Conservation (phyloP, 2,888 invertebrate genomes). For the Rutpela maculata region DNA sequence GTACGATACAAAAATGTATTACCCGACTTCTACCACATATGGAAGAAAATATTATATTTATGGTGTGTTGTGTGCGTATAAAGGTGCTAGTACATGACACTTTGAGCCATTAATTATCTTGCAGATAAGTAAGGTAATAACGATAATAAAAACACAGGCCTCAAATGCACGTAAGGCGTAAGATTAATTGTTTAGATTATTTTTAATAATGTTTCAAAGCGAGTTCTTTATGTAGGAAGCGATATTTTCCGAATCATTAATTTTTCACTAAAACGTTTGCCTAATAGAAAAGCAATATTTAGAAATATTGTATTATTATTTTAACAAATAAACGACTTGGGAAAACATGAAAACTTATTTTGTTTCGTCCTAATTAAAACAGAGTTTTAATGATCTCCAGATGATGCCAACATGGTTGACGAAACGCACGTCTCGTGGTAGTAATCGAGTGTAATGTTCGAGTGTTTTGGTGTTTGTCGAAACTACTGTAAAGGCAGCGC, state of each 20-base stretch:
- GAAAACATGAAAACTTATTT: no score
- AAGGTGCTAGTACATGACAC: conserved; percentile 14
- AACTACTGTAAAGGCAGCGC: no score
- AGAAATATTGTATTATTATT: no score
- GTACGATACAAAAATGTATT: background rate
- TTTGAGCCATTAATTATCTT: conserved; percentile 9
- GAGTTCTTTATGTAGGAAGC: background rate
- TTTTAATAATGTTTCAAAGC: background rate
- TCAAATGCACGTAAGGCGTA: background rate
- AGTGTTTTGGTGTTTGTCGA: no score
- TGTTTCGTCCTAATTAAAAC: no score
- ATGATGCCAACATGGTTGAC: no score
- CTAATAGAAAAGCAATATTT: no score
- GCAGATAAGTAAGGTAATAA: conserved; percentile 11
- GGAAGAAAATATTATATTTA: conserved; percentile 4
- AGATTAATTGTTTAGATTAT: conserved; percentile 17
- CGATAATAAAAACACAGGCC: conserved; percentile 13
- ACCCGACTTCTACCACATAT: background rate
- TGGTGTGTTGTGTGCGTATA: background rate
- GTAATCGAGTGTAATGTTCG: no score
- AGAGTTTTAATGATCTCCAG: no score
- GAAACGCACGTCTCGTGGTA: no score
- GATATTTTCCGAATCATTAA: background rate
- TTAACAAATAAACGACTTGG: no score
- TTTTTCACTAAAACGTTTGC: background rate